These are phyloP conservation scores for Theodoxus fluviatilis DNA, from an alignment of 2,888 invertebrate genomes.

Conservation along the genomic window DNA sequence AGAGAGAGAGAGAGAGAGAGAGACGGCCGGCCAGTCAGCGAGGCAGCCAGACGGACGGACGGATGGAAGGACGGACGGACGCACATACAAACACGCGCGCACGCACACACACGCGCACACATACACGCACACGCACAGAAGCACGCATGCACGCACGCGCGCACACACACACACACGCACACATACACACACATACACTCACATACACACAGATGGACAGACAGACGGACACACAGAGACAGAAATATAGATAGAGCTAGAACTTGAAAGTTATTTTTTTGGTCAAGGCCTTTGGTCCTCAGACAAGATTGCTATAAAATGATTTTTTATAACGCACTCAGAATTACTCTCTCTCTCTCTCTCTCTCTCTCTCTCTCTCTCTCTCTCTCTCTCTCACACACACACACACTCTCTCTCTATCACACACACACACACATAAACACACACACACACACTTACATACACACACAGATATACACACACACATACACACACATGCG, in stretches of 20 bases:
- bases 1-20: background rate
- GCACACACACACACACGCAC: background rate
- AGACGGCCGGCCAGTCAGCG: background rate
- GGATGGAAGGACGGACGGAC: background rate
- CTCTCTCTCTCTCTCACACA: conserved; percentile 6
- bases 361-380: background rate
- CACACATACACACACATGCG: background rate
- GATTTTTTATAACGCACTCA: no score
- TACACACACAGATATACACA: background rate
- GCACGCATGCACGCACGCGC: background rate
- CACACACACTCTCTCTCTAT: background rate
- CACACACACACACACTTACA: conserved; percentile 12
- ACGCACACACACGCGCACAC: conserved; percentile 10
- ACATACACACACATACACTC: background rate
- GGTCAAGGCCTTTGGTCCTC: no score
- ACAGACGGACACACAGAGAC: background rate
- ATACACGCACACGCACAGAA: conserved; percentile 5
- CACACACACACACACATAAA: conserved; percentile 17
- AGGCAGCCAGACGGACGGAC: background rate
- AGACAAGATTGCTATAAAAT: no score
- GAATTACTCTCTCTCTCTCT: no score
- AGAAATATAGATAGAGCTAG: background rate
- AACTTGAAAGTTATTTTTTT: background rate
- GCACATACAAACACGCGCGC: background rate
- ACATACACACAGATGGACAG: no score